Percentiles rank a stretch among this genome's conserved stretches.
These are phyloP conservation scores for Lepidurus couesii DNA, from an alignment of 1,140 invertebrate genomes.

Conservation along the genomic window DNA sequence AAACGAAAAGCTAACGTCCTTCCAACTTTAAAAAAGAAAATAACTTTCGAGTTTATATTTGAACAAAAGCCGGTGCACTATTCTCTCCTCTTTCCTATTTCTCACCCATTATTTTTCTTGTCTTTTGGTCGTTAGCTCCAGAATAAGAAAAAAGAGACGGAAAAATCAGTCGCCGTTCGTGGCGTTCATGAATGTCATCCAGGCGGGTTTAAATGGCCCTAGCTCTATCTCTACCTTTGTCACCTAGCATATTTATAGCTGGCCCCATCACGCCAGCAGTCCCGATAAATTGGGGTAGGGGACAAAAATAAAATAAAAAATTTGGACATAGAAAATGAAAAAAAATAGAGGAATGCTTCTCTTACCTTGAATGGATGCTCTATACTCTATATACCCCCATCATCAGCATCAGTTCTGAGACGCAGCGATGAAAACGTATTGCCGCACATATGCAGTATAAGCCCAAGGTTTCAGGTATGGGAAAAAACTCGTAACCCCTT, in stretches of 20 bases:
- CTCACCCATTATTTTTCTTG: not conserved
- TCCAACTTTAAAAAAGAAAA: too few species aligned
- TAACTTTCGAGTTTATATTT: too few species aligned
- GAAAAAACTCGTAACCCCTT: not conserved
- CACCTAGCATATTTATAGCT: not conserved
- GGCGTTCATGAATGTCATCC: not conserved
- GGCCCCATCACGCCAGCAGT: not conserved
- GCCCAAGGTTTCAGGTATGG: not conserved
- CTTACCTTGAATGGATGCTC: slow-evolving; percentile 1
- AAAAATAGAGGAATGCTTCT: not conserved
- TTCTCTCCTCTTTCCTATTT: not conserved
- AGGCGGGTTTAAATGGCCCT: not conserved
- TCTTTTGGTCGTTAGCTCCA: not conserved
- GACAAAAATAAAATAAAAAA: not conserved
- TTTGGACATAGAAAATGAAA: not conserved
- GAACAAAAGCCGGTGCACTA: too few species aligned
- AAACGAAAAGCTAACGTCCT: too few species aligned
- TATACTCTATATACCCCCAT: not conserved
- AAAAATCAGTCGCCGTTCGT: not conserved
- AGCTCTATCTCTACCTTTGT: not conserved
- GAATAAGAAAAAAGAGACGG: not conserved
- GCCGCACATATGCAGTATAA: not conserved
- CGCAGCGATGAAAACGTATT: not conserved
- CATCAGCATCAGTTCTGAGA: not conserved
- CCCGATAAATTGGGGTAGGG: slow-evolving; percentile 14